Percentiles rank a stretch among this genome's conserved stretches.
Conservation (phyloP, 2,113 vertebrate species). For the Suncus etruscus region DNA sequence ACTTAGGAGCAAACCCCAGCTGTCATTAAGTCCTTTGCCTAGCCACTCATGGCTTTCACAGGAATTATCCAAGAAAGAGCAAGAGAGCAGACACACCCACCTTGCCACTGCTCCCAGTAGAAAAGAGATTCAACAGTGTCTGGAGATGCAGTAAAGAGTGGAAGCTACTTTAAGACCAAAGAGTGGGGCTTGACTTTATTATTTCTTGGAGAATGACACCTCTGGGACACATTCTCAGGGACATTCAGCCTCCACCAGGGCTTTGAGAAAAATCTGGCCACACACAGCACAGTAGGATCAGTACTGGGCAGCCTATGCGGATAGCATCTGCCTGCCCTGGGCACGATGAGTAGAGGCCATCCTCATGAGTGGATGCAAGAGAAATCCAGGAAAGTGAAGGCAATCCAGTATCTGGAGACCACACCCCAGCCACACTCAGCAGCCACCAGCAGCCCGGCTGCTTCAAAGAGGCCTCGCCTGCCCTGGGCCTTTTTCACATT, state of each 20-base stretch:
- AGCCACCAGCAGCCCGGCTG: constrained; percentile 57
- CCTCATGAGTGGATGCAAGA: constrained; percentile 61
- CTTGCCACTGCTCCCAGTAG: no score
- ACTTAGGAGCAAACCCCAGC: no score
- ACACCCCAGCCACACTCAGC: constrained; percentile 73
- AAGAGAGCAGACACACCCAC: no score
- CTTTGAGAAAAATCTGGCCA: neutral
- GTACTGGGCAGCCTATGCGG: accelerated
- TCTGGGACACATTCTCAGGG: accelerated
- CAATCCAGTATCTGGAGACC: constrained; percentile 76
- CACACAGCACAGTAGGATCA: neutral
- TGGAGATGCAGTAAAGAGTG: no score
- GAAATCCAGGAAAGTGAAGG: constrained; percentile 74
- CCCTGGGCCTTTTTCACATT: constrained; percentile 81
- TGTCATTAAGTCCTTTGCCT: no score
- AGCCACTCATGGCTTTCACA: no score
- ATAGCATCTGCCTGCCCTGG: neutral
- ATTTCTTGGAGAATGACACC: neutral
- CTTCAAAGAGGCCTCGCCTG: constrained; percentile 82
- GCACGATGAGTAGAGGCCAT: neutral
- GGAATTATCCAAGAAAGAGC: no score
- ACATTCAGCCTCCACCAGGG: neutral
- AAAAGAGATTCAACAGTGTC: no score
- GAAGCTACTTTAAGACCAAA: no score
- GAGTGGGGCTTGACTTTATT: accelerated